Evolutionary conservation across 2,888 invertebrate genomes (phyloP).

Genomic region (Lepidonotus clava): DNA sequence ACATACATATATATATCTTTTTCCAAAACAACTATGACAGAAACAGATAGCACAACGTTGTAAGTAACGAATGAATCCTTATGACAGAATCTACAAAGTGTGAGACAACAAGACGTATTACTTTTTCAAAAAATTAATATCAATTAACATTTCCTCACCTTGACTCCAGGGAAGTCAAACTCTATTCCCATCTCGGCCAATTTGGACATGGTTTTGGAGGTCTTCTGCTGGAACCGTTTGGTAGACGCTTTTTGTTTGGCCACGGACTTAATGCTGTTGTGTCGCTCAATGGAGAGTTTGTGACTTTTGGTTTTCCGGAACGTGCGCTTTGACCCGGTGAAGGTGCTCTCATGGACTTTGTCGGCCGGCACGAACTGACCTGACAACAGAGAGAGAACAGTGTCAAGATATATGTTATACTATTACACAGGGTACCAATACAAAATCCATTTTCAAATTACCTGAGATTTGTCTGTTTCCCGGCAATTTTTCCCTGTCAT

Average conservation of each 20-base stretch:
- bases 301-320: constrained; percentile 53
- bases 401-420: no score
- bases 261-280: constrained; percentile 55
- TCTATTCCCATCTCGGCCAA: constrained; percentile 60
- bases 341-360: constrained; percentile 61
- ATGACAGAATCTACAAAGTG: no score
- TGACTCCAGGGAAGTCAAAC: constrained; percentile 55
- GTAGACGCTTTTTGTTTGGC: not conserved
- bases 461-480: no score
- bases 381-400: constrained; percentile 23
- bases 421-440: no score
- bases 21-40: no score
- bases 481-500: no score
- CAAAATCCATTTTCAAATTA: no score
- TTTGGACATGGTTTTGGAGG: constrained; percentile 54
- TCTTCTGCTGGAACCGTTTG: constrained; percentile 47
- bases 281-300: constrained; percentile 50
- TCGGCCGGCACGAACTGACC: constrained; percentile 22
- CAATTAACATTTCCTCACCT: constrained; percentile 30
- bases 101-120: no score
- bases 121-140: not conserved
- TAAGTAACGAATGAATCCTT: no score
- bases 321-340: constrained; percentile 58
- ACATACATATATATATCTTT: no score
- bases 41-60: no score